Evolutionary conservation across 2,888 invertebrate species (phyloP).

Genomic region (Nephrotoma appendiculata): DNA sequence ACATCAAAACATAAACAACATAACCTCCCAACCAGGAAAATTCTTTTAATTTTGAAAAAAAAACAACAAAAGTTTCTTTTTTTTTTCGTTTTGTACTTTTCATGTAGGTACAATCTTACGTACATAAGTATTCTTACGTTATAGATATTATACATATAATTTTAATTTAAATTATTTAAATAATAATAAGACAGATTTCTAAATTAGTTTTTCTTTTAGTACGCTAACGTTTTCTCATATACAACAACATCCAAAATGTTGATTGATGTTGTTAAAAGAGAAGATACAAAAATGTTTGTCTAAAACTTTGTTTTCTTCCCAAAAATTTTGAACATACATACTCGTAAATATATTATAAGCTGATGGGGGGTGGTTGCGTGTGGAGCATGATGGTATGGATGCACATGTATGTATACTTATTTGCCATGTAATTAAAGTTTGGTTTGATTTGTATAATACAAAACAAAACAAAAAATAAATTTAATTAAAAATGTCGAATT

Average conservation of each 20-base stretch:
- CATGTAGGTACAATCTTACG: too few relatives aligned
- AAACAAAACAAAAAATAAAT: not conserved
- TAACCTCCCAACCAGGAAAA: not conserved
- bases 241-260: not conserved
- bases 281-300: not conserved
- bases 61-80: not conserved
- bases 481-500: not conserved
- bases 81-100: not conserved
- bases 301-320: not conserved
- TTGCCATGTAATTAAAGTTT: not conserved
- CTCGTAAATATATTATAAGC: not conserved
- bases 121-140: too few relatives aligned
- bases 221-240: too few relatives aligned
- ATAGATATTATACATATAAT: not conserved
- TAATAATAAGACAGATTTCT: not conserved
- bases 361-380: not conserved
- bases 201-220: not conserved
- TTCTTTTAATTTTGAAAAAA: not conserved
- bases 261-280: not conserved
- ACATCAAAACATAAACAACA: not conserved
- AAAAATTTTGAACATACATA: not conserved
- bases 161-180: not conserved
- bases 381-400: not conserved
- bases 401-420: not conserved
- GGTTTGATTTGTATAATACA: not conserved